Base-by-base conservation (phyloP, 1,140 invertebrate species). In the Papilio xuthus region DNA sequence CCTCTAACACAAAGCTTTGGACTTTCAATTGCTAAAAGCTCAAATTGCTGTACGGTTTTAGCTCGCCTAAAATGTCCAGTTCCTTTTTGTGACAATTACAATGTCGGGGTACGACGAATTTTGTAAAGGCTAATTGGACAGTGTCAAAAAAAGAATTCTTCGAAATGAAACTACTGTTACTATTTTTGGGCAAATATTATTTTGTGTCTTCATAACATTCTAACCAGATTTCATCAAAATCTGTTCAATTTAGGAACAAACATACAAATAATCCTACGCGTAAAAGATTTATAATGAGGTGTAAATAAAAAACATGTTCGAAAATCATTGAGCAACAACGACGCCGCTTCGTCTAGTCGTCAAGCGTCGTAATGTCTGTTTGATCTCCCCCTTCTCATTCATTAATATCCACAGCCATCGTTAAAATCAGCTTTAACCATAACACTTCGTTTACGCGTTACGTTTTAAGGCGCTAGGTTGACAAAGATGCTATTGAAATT, bases 1-100 rank as follows among this genome's bases (percentile, higher is more conserved):
- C 50, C 50, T 53, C 53, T 56, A 56, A 56, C 56, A 56, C 56
- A 67, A 67, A 67, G 60, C 26, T 60, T 26, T 26, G 56, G 56
- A 67, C 23, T 7, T 67, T 67, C 60, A 67, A 67, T 67, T 67
- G 60, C 15, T 28, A 67, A 67, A 28, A 67, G 60, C 23, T 67
- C 26, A 67, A 67, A 67, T 67, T 67, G 26, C 26, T 32, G 23
- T 18, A 67, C 60, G 23, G 12, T 67, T 67, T 7, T 15, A 67
- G 26, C 26, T 28, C 60, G 26, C 13, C 4, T 6, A 15, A 15
- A 67, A 67, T 28, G 26, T 67, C 26, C 26, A 28, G 26, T 67
- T 67, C 60, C 60, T 13, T 13, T 67, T 67, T 60, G 56, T 60
- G 56, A 67, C 60, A 67, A 67, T 67, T 32, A 28, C 26, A 26